A percentile compares a stretch with the other conserved stretches of the same genome.
Evolutionary conservation across 2,888 invertebrate genomes (phyloP).

Genomic region (Emmelina monodactyla): DNA sequence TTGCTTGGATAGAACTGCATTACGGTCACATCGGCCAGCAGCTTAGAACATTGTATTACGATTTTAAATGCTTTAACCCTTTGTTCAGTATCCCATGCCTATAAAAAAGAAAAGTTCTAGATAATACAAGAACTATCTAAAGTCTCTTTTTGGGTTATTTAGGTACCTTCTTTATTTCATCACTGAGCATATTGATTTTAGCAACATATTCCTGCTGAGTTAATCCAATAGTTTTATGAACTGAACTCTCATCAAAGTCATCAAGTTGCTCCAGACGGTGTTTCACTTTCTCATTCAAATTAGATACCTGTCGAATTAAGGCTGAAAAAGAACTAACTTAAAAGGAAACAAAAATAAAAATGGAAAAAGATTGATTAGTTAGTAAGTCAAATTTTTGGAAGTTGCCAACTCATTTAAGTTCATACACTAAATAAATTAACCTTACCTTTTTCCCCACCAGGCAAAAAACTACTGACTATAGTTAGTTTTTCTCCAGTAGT

Average conservation of each 20-base stretch:
- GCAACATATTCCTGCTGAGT: constrained; percentile 92
- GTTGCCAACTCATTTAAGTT: too few species aligned
- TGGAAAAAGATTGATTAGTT: constrained; percentile 15
- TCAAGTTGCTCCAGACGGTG: constrained; percentile 93
- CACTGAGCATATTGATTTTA: constrained; percentile 89
- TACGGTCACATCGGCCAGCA: constrained; percentile 87
- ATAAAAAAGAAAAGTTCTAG: too few species aligned
- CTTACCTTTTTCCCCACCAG: constrained; percentile 81
- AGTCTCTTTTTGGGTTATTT: too few species aligned
- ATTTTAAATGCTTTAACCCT: constrained; percentile 95
- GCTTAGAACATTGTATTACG: constrained; percentile 95
- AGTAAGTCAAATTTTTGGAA: too few species aligned
- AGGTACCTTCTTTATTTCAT: constrained; percentile 77
- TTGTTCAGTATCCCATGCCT: constrained; percentile 94
- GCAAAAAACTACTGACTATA: constrained; percentile 87
- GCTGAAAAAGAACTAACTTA: constrained; percentile 69
- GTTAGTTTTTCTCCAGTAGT: constrained; percentile 94
- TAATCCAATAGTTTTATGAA: constrained; percentile 86
- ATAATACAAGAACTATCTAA: too few species aligned
- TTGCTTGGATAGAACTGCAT: constrained; percentile 98
- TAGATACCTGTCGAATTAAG: constrained; percentile 81
- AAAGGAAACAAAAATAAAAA: constrained; percentile 32
- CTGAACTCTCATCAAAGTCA: constrained; percentile 89
- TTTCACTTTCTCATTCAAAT: constrained; percentile 86
- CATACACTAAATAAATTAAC: constrained; percentile 2